Percentiles rank a stretch among this genome's conserved stretches.
phyloP scores from a whole-genome alignment of 2,113 vertebrate genomes.

The Gracilinanus agilis region DNA sequence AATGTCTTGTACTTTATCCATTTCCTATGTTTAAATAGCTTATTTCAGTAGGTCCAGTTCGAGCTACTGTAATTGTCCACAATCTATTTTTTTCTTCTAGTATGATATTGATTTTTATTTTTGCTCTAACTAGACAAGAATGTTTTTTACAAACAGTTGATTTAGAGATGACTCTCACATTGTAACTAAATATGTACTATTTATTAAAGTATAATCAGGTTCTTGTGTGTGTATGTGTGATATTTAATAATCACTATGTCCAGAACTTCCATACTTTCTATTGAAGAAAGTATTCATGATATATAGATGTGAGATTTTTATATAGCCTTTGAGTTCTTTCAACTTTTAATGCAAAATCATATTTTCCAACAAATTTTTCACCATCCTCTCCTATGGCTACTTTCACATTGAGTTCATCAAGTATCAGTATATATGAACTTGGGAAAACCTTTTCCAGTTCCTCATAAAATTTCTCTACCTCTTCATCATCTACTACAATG shows the following conservation, averaged over 20 bases:
- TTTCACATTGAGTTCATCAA: neutral
- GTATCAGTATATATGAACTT: neutral
- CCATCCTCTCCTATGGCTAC: neutral
- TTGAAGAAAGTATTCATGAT: neutral
- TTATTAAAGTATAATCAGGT: neutral
- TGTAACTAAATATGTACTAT: neutral
- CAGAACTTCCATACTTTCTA: neutral
- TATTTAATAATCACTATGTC: neutral
- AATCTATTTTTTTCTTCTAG: neutral
- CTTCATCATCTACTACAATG: neutral
- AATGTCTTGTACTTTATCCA: neutral
- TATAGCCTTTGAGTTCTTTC: neutral
- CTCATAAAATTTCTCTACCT: neutral
- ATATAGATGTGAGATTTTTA: neutral
- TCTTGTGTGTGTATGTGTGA: neutral
- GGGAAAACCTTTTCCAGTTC: neutral
- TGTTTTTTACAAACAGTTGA: neutral
- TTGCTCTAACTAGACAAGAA: neutral
- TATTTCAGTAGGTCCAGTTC: neutral
- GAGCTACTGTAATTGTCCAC: neutral
- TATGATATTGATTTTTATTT: neutral
- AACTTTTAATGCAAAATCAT: neutral
- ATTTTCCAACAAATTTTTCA: neutral
- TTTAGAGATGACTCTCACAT: neutral
- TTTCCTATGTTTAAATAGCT: neutral